Evolutionary conservation across 2,888 invertebrate species (phyloP).

Genomic region (Lycaena phlaeas): DNA sequence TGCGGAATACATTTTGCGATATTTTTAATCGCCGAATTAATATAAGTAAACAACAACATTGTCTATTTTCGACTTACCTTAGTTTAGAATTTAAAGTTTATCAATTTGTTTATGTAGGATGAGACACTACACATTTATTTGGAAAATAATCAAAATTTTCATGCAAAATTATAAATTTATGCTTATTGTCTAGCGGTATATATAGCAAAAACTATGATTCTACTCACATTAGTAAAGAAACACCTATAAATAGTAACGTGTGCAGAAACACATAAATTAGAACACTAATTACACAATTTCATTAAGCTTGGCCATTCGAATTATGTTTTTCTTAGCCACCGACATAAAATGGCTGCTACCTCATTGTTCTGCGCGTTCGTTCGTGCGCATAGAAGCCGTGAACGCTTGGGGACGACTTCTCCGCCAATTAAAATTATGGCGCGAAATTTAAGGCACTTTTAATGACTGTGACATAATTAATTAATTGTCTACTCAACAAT

Average conservation of each 20-base stretch:
- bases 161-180: conserved; percentile 20
- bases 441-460: conserved; percentile 69
- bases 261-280: conserved; percentile 71
- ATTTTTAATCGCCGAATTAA: conserved; percentile 30
- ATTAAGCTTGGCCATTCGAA: conserved; percentile 74
- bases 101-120: neutral
- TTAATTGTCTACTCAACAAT: conserved; percentile 20
- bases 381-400: conserved; percentile 74
- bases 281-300: conserved; percentile 73
- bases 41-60: conserved; percentile 44
- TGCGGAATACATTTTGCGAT: conserved; percentile 41
- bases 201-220: conserved; percentile 53
- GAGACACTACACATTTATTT: neutral
- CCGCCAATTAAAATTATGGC: conserved; percentile 73
- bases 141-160: conserved; percentile 37
- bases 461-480: conserved; percentile 29
- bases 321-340: conserved; percentile 74
- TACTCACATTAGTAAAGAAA: conserved; percentile 67
- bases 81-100: neutral
- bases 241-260: conserved; percentile 61
- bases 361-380: conserved; percentile 74
- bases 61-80: conserved; percentile 24
- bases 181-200: conserved; percentile 40
- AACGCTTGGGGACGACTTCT: conserved; percentile 73
- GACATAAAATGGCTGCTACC: conserved; percentile 75